Percentiles rank a stretch among this genome's conserved stretches.
phyloP scores from a whole-genome alignment of 1,140 invertebrate genomes.

The Sitobion miscanthi region DNA sequence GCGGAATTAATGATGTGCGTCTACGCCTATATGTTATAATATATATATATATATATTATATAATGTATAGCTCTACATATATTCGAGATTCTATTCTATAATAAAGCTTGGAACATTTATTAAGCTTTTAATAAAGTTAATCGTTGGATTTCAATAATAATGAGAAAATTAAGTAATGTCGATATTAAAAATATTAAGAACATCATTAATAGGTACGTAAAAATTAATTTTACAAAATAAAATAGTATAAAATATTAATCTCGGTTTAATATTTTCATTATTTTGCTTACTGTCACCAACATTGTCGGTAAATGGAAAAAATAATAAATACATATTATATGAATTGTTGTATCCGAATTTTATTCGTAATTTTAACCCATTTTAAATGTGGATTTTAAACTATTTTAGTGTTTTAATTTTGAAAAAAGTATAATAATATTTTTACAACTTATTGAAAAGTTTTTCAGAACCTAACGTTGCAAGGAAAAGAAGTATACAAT shows the following conservation, averaged over 20 bases:
- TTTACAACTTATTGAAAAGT: neutral
- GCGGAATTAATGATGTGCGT: constrained; percentile 19
- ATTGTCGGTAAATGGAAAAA: neutral
- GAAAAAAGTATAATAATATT: neutral
- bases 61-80: neutral
- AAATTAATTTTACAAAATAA: neutral
- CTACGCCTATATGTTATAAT: neutral
- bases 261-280: neutral
- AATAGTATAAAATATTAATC: neutral
- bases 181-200: neutral
- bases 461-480: neutral
- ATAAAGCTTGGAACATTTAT: constrained; percentile 36
- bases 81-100: constrained; percentile 10
- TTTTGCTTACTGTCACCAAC: neutral
- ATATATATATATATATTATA: neutral
- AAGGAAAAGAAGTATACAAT: neutral
- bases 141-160: neutral
- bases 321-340: neutral
- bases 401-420: constrained; percentile 16
- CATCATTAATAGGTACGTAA: neutral
- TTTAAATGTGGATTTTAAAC: neutral
- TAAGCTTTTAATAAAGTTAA: neutral
- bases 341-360: neutral
- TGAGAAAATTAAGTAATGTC: neutral
- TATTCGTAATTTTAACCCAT: neutral